A percentile compares a stretch with the other conserved stretches of the same genome.
Evolutionary conservation across 2,797 vertebrate species (phyloP).

Genomic region (Tapera naevia): DNA sequence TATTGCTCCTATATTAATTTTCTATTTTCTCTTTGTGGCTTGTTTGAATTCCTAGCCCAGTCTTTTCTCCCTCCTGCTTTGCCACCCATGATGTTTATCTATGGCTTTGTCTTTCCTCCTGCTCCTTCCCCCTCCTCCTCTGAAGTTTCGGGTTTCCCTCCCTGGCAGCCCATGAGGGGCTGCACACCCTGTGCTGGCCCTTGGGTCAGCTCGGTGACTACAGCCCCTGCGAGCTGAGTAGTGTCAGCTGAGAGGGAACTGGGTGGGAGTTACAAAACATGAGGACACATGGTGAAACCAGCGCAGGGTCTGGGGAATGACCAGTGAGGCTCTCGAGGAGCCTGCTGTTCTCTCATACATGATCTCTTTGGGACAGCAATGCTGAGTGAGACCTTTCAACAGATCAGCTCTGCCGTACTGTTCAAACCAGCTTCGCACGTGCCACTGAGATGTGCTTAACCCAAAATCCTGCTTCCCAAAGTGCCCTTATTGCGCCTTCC

Average conservation of each 20-base stretch:
- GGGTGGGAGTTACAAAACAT: neutral
- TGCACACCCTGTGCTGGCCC: slow-evolving; percentile 1
- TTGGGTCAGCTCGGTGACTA: neutral
- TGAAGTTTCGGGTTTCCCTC: slow-evolving; percentile 53
- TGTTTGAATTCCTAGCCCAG: neutral
- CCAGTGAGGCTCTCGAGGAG: neutral
- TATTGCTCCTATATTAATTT: neutral
- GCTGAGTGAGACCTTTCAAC: slow-evolving; percentile 48
- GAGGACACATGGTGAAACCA: neutral
- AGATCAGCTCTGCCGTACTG: neutral
- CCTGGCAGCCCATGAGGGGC: slow-evolving; percentile 38
- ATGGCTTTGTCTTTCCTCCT: slow-evolving; percentile 21
- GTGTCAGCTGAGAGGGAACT: slow-evolving; percentile 30
- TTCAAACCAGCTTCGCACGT: neutral
- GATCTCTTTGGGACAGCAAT: neutral
- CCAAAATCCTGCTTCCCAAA: neutral
- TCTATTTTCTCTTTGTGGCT: neutral
- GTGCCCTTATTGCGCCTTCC: neutral
- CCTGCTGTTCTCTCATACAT: neutral
- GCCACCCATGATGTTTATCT: slow-evolving; percentile 20
- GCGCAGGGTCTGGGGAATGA: neutral
- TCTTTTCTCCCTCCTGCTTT: slow-evolving; percentile 30
- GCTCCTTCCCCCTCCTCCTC: slow-evolving; percentile 56
- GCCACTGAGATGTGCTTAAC: slow-evolving; percentile 13
- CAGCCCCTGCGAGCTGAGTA: slow-evolving; percentile 25